Evolutionary conservation across 2,797 vertebrate genomes (phyloP).

Genomic region (Semotilus atromaculatus): DNA sequence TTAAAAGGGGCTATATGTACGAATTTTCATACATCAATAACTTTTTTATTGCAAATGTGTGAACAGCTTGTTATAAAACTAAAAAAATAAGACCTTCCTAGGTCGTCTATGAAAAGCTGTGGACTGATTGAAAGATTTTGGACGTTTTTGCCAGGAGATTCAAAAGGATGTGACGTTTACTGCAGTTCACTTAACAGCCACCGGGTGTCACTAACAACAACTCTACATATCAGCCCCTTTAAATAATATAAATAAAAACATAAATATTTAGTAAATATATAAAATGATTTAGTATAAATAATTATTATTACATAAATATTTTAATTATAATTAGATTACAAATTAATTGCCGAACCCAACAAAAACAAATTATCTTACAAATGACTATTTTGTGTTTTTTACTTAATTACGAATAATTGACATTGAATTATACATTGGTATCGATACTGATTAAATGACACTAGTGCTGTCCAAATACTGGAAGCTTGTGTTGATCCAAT

Average conservation of each 20-base stretch:
- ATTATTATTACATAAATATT: too few relatives aligned
- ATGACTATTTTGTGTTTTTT: not conserved
- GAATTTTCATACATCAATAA: not conserved
- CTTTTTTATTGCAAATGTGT: not conserved
- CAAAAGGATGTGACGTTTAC: not conserved
- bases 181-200: too few relatives aligned
- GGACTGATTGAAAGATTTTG: not conserved
- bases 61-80: not conserved
- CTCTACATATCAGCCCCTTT: not conserved
- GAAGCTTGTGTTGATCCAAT: not conserved
- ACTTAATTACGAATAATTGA: not conserved
- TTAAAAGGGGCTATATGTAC: not conserved
- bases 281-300: not conserved
- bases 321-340: not conserved
- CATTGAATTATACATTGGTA: not conserved
- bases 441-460: not conserved
- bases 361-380: not conserved
- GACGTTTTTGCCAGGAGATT: not conserved
- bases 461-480: too few relatives aligned
- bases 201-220: not conserved
- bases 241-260: not conserved
- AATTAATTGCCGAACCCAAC: not conserved
- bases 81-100: not conserved
- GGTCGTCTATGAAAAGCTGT: not conserved
- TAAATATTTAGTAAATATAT: not conserved